Percentiles rank a stretch among this genome's conserved stretches.
Evolutionary conservation across 2,888 invertebrate genomes (phyloP).

Genomic region (Lissonota sp.): DNA sequence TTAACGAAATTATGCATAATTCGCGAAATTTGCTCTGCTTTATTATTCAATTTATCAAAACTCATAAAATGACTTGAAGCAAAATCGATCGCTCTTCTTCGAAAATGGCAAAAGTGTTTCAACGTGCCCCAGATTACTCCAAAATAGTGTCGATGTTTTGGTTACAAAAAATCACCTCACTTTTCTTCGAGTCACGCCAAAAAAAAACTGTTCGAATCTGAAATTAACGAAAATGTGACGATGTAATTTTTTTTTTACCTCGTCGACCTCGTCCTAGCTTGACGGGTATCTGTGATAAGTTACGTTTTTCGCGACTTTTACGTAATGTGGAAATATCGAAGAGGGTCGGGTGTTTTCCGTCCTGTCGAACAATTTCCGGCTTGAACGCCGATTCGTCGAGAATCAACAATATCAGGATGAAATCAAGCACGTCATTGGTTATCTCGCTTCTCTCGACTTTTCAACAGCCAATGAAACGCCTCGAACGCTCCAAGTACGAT

Average conservation of each 20-base stretch:
- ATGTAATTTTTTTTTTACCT: constrained; percentile 34
- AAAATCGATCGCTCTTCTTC: background rate
- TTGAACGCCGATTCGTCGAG: background rate
- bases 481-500: background rate
- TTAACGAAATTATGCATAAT: background rate
- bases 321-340: constrained; percentile 28
- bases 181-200: too few relatives aligned
- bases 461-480: constrained; percentile 12
- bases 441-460: background rate
- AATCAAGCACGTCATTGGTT: background rate
- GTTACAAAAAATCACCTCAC: background rate
- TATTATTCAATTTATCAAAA: background rate
- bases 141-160: background rate
- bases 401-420: background rate
- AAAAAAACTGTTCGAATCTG: background rate
- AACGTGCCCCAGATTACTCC: background rate
- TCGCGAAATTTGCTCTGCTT: background rate
- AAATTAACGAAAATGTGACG: constrained; percentile 4
- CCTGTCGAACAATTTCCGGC: background rate
- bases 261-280: background rate
- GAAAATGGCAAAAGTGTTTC: background rate
- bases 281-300: constrained; percentile 15
- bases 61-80: background rate
- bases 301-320: constrained; percentile 28
- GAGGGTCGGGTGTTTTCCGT: background rate